Conservation (phyloP, 2,888 invertebrate species). For the Rotaria macrura region DNA sequence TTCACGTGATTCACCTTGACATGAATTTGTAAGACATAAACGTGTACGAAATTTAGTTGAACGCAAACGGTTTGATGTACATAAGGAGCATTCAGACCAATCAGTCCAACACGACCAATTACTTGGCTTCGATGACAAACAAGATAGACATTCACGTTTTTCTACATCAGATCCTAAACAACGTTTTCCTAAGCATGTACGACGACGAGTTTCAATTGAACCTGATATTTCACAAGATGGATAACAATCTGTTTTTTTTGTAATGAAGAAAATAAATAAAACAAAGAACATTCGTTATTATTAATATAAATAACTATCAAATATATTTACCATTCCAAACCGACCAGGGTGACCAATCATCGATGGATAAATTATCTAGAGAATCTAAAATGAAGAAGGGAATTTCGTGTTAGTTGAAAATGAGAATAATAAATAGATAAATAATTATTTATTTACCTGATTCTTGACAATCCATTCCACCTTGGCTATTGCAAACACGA, state of each 20-base stretch:
- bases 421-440: too few species aligned
- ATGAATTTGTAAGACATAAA: slow-evolving; percentile 14
- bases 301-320: not conserved
- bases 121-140: not conserved
- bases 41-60: not conserved
- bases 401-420: too few species aligned
- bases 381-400: too few species aligned
- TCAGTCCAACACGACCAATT: slow-evolving; percentile 1
- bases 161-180: not conserved
- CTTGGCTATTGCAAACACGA: not conserved
- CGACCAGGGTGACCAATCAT: not conserved
- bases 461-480: not conserved
- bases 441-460: too few species aligned
- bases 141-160: not conserved
- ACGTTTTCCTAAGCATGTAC: not conserved
- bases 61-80: not conserved
- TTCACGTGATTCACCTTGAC: not conserved
- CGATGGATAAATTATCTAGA: not conserved
- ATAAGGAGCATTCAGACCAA: slow-evolving; percentile 27
- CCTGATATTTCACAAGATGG: not conserved
- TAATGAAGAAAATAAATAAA: too few species aligned
- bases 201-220: not conserved
- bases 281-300: too few species aligned
- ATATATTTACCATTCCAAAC: not conserved
- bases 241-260: not conserved